phyloP scores from a whole-genome alignment of 2,797 vertebrate genomes.

The Urosaurus nigricauda region DNA sequence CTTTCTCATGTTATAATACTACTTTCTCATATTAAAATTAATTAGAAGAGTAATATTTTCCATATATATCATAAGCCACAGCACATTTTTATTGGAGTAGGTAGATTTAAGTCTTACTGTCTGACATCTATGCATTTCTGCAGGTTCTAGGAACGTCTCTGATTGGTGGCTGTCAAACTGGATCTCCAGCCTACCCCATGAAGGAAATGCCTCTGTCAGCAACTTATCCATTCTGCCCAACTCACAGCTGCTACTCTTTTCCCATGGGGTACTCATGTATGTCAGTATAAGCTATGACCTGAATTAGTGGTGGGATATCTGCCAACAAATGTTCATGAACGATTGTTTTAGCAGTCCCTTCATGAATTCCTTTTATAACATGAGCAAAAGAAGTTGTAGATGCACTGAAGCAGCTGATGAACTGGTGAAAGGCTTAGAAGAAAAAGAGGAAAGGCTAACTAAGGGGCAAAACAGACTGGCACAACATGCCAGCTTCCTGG shows the following conservation, averaged over 20 bases:
- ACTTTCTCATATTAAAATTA: background rate
- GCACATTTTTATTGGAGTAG: slow-evolving; percentile 14
- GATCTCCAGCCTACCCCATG: slow-evolving; percentile 86
- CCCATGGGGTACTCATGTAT: slow-evolving; percentile 80
- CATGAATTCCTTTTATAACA: background rate
- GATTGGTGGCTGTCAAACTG: slow-evolving; percentile 98
- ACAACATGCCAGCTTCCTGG: too few species aligned
- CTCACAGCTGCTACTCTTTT: slow-evolving; percentile 84
- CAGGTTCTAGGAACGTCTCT: slow-evolving; percentile 90
- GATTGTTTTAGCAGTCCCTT: background rate
- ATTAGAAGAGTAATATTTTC: background rate
- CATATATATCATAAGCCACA: too few species aligned
- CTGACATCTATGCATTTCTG: slow-evolving; percentile 45
- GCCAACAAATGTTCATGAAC: slow-evolving; percentile 9
- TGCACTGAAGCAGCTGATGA: background rate
- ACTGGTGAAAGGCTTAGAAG: background rate
- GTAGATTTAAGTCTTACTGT: background rate
- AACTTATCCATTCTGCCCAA: slow-evolving; percentile 57
- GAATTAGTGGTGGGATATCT: background rate
- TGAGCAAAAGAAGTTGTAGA: background rate
- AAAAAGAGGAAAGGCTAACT: background rate
- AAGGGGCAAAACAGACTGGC: too few species aligned
- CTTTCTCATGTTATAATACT: background rate
- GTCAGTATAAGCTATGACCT: slow-evolving; percentile 58
- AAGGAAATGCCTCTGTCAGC: slow-evolving; percentile 68